Base-by-base conservation (phyloP, 2,888 invertebrate species). In the Caenorhabditis sp. region DNA sequence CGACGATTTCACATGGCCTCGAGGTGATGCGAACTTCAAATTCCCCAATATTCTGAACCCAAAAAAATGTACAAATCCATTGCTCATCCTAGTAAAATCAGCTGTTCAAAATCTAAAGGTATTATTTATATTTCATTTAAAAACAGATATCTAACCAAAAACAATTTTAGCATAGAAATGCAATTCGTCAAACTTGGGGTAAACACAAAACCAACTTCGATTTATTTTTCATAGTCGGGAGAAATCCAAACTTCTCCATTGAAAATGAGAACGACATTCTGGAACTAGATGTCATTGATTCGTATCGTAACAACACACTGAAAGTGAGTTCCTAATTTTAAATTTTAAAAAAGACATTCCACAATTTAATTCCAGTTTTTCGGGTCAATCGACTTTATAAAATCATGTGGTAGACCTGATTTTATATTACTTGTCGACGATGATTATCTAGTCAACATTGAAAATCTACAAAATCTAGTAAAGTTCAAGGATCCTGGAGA, bases 381-480 rank as follows among this genome's bases (percentile, higher is more conserved):
- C 38, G 67, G 63, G 10, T 72, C 77, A 1, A 53, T 78, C 14
- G 62, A 71, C 68, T 12, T 31, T 26, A 1, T 38, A 66, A 43
- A 43, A 43, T 17, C 43, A 14, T 76, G 76, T 49, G 12, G 58
- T n/a, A 52, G 71, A n/a, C 74, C 85, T 12, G 78, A 82, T 26
- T 85, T 78, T 62, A 60, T 80, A 1, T 67, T 87, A 36, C 70
- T 87, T 5, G 70, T 87, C 17, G 87, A 87, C 60, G 87, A 87
- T 69, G 87, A 87, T 63, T 87, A 86, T 70, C 52, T 84, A 59
- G 67, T 85, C 17, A 74, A 71, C 20, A 68, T 81, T 4, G 64
- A 68, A 21, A 84, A 83, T 54, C 70, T 85, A 5, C 54, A 84
- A 0, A 56, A 59, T 0, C 61, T 74, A 8, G 36, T 73, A 0